Conservation (phyloP, 2,113 vertebrate genomes). For the Ameiurus melas region DNA sequence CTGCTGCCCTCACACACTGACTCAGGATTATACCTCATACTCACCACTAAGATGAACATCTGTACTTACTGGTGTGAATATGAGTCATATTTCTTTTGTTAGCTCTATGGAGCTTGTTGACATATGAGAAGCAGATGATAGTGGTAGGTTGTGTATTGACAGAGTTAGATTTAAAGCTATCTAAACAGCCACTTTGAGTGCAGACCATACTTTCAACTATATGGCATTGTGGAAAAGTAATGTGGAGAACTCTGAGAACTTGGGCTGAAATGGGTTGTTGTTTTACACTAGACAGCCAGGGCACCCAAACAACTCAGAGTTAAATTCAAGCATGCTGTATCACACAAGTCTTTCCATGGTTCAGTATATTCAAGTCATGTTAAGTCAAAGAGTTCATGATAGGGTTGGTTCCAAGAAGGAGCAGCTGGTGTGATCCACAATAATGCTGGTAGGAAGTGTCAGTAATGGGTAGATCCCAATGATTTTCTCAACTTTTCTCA, state of each 20-base stretch:
- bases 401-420: background rate
- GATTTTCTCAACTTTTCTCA: background rate
- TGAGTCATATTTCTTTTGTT: conserved; percentile 23
- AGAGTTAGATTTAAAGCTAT: background rate
- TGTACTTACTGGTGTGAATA: conserved; percentile 7
- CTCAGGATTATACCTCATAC: background rate
- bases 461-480: background rate
- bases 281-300: background rate
- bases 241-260: background rate
- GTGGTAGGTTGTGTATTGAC: conserved; percentile 4
- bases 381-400: background rate
- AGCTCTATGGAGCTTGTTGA: conserved; percentile 7
- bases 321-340: background rate
- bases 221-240: background rate
- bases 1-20: background rate
- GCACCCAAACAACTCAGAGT: background rate
- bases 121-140: conserved; percentile 41
- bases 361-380: background rate
- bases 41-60: background rate
- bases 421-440: background rate
- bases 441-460: background rate
- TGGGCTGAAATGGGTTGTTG: background rate
- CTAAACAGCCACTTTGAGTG: conserved; percentile 11
- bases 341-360: background rate
- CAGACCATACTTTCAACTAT: background rate